phyloP scores from a whole-genome alignment of 2,113 vertebrate genomes.

The Pelodiscus sinensis region DNA sequence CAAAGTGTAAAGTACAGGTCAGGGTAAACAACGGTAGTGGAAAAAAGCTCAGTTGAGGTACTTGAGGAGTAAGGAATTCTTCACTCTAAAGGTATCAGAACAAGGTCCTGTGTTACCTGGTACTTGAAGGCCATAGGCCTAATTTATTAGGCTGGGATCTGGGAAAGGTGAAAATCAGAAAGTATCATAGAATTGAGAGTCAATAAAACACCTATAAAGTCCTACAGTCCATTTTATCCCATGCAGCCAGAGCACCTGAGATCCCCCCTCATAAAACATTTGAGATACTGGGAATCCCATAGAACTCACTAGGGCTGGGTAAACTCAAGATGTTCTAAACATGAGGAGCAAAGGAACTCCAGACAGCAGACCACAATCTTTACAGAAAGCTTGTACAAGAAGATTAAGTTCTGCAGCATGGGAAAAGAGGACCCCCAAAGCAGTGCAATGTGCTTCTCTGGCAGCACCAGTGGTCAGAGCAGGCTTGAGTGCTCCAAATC shows the following conservation, averaged over 20 bases:
- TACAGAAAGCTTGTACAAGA: not conserved
- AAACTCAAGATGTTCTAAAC: not conserved
- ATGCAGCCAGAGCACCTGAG: not conserved
- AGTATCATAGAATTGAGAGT: not conserved
- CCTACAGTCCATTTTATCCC: not conserved
- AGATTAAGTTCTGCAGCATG: not conserved
- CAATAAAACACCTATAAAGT: not conserved
- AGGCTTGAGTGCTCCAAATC: not conserved
- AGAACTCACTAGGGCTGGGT: not conserved
- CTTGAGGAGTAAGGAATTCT: not conserved
- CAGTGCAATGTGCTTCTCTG: not conserved
- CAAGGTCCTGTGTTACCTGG: not conserved
- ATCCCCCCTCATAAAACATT: not conserved
- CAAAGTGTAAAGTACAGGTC: not conserved
- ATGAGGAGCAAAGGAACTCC: not conserved
- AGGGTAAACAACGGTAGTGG: not conserved
- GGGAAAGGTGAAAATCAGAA: not conserved
- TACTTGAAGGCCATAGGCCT: not conserved
- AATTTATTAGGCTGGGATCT: not conserved
- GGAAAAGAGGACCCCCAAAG: not conserved
- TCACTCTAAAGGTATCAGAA: not conserved
- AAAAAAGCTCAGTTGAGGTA: not conserved
- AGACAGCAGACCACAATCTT: not conserved
- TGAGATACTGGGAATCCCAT: not conserved
- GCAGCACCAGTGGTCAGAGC: fast-evolving